These are phyloP conservation scores for Lophura nycthemera DNA, from an alignment of 2,113 vertebrate genomes.

Conservation along the genomic window DNA sequence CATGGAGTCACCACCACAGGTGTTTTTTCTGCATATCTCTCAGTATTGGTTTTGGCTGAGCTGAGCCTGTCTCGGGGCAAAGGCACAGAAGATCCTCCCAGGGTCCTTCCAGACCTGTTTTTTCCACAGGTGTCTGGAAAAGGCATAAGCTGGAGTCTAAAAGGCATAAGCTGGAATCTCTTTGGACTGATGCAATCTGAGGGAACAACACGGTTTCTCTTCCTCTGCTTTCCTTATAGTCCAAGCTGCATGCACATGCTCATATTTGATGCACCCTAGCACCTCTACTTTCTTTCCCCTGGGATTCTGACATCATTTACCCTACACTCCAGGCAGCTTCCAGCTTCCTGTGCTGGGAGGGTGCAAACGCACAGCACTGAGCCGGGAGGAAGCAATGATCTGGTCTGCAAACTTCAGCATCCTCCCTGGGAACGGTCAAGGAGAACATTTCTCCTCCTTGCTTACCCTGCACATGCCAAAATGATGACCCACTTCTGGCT, in stretches of 20 bases:
- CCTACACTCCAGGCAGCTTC: not conserved
- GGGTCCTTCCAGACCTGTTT: not conserved
- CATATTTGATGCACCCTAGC: not conserved
- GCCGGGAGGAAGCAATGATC: not conserved
- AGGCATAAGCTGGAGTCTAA: not conserved
- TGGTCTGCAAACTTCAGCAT: not conserved
- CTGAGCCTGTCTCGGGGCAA: not conserved
- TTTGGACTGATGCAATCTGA: not conserved
- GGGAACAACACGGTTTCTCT: accelerated
- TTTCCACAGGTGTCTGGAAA: not conserved
- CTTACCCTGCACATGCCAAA: accelerated
- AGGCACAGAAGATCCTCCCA: not conserved
- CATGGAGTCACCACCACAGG: not conserved
- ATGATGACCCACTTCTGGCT: not conserved
- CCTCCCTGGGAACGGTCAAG: not conserved
- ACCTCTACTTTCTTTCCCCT: not conserved
- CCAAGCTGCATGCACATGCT: accelerated
- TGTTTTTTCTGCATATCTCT: not conserved
- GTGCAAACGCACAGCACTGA: too few relatives aligned
- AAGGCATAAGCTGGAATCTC: not conserved
- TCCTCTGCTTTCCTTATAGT: not conserved
- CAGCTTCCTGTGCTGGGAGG: not conserved
- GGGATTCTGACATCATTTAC: not conserved
- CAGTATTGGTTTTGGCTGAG: not conserved
- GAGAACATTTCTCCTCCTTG: not conserved